Base-by-base conservation (phyloP, 2,888 invertebrate genomes). In the Lithophane leautieri region DNA sequence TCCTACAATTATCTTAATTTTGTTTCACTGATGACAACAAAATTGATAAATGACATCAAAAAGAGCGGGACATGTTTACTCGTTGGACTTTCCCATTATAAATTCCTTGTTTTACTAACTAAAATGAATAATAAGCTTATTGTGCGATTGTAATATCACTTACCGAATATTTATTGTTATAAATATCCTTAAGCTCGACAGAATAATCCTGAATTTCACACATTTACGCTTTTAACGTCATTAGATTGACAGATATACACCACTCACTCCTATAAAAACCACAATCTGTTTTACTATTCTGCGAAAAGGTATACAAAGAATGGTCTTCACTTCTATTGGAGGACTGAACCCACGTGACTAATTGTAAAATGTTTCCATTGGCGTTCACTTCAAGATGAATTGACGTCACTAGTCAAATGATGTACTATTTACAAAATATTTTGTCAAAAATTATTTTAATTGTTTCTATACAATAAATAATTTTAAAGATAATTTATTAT, bases 181-280 rank as follows among this genome's bases (percentile, higher is more conserved):
- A 97, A 94, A 97, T 97, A 97, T 97, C 97, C 96, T 97, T 97
- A 96, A 97, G 97, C 97, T 97, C 97, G 93, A 97, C 94, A 89
- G 97, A 97, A 97, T 97, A 97, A 97, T 97, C 97, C 97, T 97
- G 97, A 95, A 97, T 97, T 97, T 98, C 97, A 96, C 97, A 97
- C 97, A 97, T 97, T 95, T 97, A 96, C 94, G 95, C 84, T 92
- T 93, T 94, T 95, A 95, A 92, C 91, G 92, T 94, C 95, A 95
- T 95, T 91, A 94, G 92, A 95, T 94, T 95, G 95, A 94, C 95
- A 96, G 94, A 95, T 95, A 95, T 94, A 95, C 95, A 96, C 96
- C 96, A 96, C 95, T 95, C 96, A 95, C 96, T 96, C 94, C 94
- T 94, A 95, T 92, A 95, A 91, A 94, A 95, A 94, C 95, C 95